Evolutionary conservation across 2,888 invertebrate genomes (phyloP).

Genomic region (Plagodis pulveraria): DNA sequence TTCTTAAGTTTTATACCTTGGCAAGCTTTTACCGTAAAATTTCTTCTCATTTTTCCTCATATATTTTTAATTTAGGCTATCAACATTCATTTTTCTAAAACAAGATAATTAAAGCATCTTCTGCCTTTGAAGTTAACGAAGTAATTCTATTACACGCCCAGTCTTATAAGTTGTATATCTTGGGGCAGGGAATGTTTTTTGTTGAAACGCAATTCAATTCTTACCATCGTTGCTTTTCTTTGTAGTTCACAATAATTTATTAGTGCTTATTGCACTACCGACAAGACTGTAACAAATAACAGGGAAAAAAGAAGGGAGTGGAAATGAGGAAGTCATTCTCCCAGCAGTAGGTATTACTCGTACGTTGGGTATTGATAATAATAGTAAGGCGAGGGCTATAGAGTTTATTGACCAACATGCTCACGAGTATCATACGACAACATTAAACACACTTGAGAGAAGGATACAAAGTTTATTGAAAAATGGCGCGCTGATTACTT

Average conservation of each 20-base stretch:
- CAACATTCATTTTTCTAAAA: conserved; percentile 44
- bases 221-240: neutral
- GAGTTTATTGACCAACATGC: too few species aligned
- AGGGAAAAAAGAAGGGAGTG: too few species aligned
- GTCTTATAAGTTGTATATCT: conserved; percentile 35
- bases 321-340: too few species aligned
- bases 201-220: neutral
- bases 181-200: conserved; percentile 34
- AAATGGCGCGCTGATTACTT: too few species aligned
- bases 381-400: too few species aligned
- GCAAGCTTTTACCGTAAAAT: conserved; percentile 5
- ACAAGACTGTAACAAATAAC: too few species aligned
- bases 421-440: too few species aligned
- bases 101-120: conserved; percentile 48
- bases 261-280: too few species aligned
- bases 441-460: too few species aligned
- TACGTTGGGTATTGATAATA: too few species aligned
- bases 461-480: too few species aligned
- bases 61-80: conserved; percentile 32
- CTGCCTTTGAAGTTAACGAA: conserved; percentile 58
- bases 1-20: neutral
- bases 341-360: too few species aligned
- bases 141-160: conserved; percentile 53
- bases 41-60: conserved; percentile 24
- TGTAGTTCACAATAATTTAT: neutral